Conservation (phyloP, 2,113 vertebrate species). For the Eidolon helvum region DNA sequence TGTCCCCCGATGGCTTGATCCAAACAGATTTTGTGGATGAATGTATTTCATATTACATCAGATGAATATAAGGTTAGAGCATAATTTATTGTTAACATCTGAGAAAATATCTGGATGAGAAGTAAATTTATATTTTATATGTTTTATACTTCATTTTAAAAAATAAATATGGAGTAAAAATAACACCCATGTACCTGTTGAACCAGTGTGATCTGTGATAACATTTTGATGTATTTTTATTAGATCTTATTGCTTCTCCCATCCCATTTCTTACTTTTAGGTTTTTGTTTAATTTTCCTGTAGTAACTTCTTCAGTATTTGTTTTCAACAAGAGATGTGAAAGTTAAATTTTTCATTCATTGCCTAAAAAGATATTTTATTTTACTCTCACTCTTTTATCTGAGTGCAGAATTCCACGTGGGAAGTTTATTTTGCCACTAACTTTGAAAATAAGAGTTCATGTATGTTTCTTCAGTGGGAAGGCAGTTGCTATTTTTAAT, state of each 20-base stretch:
- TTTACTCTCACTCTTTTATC: background rate
- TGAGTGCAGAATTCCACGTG: background rate
- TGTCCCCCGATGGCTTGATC: background rate
- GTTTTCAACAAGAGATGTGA: background rate
- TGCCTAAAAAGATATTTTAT: background rate
- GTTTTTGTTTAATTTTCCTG: background rate
- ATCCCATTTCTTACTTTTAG: background rate
- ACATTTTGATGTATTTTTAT: background rate
- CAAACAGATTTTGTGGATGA: background rate
- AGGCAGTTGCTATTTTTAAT: background rate
- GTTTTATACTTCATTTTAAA: background rate
- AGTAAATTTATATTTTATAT: background rate
- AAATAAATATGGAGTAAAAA: background rate
- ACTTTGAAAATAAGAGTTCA: background rate
- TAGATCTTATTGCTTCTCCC: background rate
- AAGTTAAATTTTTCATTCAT: background rate
- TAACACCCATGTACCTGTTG: background rate
- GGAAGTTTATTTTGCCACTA: background rate
- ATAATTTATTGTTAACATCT: background rate
- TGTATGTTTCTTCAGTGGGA: background rate
- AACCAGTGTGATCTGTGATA: background rate
- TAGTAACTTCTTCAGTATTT: background rate
- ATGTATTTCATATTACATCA: background rate
- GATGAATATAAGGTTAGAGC: background rate
- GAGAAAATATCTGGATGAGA: background rate